These are phyloP conservation scores for Pseudorhombus dupliciocellatus DNA, from an alignment of 2,113 vertebrate species.

Conservation along the genomic window DNA sequence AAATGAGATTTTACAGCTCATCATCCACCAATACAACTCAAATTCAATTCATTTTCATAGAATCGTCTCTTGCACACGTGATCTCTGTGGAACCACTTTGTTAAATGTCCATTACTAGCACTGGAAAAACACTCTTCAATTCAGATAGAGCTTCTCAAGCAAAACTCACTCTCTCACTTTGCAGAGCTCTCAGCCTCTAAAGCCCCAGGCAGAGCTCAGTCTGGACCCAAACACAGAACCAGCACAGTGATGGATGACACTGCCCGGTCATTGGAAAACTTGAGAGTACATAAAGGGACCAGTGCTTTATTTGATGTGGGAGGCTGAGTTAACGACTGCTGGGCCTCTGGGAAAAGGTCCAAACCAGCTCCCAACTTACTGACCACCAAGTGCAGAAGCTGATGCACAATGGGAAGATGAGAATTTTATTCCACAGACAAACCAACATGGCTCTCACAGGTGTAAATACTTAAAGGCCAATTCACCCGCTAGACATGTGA, in stretches of 20 bases:
- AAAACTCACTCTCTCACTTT: neutral
- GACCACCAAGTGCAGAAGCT: neutral
- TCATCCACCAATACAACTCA: no score
- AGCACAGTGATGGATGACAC: neutral
- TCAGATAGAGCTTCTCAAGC: neutral
- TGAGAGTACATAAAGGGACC: neutral
- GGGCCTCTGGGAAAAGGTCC: neutral
- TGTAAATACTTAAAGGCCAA: no score
- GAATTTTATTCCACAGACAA: neutral
- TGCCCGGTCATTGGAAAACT: neutral
- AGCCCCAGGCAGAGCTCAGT: neutral
- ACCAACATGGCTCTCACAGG: no score
- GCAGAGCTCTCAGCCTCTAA: conserved; percentile 5
- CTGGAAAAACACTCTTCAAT: neutral
- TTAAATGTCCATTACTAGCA: neutral
- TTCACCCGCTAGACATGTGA: no score
- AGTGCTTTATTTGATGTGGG: neutral
- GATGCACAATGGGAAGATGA: neutral
- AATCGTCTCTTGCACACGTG: neutral
- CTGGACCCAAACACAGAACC: neutral
- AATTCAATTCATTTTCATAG: no score
- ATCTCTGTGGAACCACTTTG: neutral
- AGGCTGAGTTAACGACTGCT: neutral
- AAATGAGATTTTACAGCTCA: no score
- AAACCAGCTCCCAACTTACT: neutral